Conservation (phyloP, 1,140 invertebrate genomes). For the Eubasilissa regina region DNA sequence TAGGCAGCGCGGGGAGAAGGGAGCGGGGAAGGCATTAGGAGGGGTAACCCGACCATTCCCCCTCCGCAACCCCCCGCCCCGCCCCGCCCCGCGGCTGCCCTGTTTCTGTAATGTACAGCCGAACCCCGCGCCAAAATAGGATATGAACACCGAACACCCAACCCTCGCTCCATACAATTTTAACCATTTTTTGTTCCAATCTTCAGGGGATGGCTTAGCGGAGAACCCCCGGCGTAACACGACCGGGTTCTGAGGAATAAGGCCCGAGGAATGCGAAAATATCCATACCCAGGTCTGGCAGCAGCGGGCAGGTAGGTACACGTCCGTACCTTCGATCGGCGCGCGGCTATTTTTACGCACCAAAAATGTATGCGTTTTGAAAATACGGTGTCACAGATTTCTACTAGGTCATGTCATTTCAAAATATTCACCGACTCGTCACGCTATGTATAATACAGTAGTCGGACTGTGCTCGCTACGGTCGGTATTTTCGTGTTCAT, state of each 20-base stretch:
- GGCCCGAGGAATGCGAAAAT: slow-evolving; percentile 37
- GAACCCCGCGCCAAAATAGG: slow-evolving; percentile 46
- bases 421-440: no score
- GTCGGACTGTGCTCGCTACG: no score
- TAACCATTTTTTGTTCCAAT: slow-evolving; percentile 49
- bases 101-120: slow-evolving; percentile 43
- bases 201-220: slow-evolving; percentile 40
- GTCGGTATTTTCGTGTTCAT: no score
- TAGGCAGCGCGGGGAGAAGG: slow-evolving; percentile 21
- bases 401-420: no score
- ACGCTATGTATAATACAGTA: no score
- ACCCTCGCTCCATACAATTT: slow-evolving; percentile 47
- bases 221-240: slow-evolving; percentile 25
- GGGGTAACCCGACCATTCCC: slow-evolving; percentile 7
- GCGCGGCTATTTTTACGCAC: no score
- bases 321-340: no score
- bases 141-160: slow-evolving; percentile 48
- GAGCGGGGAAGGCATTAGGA: slow-evolving; percentile 23
- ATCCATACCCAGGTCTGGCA: not conserved
- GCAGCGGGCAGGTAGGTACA: no score
- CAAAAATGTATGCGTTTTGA: no score
- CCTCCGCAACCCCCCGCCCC: not conserved
- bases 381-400: not conserved
- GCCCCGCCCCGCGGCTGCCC: not conserved
- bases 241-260: slow-evolving; percentile 17